Evolutionary conservation across 2,797 vertebrate species (phyloP), one percentile per base, ranked within the genome.

Genomic region (Lepidocolaptes lacrymiger): DNA sequence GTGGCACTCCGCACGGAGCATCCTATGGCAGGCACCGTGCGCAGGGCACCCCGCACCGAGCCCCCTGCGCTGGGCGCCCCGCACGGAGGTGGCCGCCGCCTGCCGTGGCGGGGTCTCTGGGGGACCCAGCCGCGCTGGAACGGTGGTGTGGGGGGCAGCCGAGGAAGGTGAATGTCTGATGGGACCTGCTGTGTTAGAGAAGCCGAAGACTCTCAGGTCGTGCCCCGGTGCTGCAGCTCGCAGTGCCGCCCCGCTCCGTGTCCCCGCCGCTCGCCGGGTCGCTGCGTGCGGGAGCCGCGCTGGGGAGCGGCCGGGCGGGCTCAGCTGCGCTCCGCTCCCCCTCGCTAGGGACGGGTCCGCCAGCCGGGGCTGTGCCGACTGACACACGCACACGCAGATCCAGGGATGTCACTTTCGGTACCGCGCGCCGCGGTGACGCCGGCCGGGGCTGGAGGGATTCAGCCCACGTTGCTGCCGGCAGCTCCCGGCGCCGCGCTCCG

Each of bases 391-490:
- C 86, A 94, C 74, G 12, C 87, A 7, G 19, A 81, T 58, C 64
- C 81, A 26, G 82, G 62, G 88, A 82, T 94, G 96, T 91, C 94
- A 69, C 96, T 95, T 81, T 36, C 4, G 51, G 91, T 54, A 68
- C 91, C 26, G 43, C 58, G 52, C 21, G 37, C 89, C 5, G 24
- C 26, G 17, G 55, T 95, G 96, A 91, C 6, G 67, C 79, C 39
- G 61, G 79, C 77, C 78, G 77, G 9, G 20, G 24, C 91, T 32
- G 89, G 67, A 95, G 89, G 69, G 49, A 92, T 91, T 77, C 96
- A 92, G 81, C 94, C 94, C 96, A 73, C 88, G 89, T 89, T 94
- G 94, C 84, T 93, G 44, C 75, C 92, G 62, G 87, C 81, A 66
- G 85, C 74, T 94, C 66, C 87, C 69, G 67, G 92, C 54, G 34